Conservation (phyloP, 2,113 vertebrate species). For the Mesembrinibis cayennensis region DNA sequence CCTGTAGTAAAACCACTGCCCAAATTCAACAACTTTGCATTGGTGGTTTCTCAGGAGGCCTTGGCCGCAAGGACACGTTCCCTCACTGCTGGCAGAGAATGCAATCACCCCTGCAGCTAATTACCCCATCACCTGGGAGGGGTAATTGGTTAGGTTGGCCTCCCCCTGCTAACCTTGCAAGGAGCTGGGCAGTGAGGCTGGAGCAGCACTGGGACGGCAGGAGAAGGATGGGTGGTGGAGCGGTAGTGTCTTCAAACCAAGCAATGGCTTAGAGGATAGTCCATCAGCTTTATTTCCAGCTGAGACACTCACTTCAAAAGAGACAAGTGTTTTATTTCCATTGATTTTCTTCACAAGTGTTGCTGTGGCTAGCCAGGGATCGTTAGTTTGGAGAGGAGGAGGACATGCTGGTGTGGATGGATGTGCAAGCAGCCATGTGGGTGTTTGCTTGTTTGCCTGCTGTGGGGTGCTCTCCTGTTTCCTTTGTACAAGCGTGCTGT, state of each 20-base stretch:
- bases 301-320: fast-evolving
- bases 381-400: fast-evolving
- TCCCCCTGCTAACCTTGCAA: fast-evolving
- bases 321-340: background rate
- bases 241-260: fast-evolving
- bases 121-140: background rate
- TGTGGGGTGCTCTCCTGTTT: background rate
- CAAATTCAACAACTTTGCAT: background rate
- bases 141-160: background rate
- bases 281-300: background rate
- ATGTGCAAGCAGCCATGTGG: fast-evolving
- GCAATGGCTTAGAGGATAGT: fast-evolving
- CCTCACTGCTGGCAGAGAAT: background rate
- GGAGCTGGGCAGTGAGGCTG: fast-evolving
- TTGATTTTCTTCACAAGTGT: fast-evolving
- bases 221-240: background rate
- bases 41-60: background rate
- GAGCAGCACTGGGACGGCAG: fast-evolving
- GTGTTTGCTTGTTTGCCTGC: fast-evolving
- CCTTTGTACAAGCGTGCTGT: fast-evolving
- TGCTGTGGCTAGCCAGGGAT: background rate
- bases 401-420: fast-evolving
- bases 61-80: fast-evolving
- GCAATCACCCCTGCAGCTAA: background rate
- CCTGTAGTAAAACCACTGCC: background rate